Evolutionary conservation across 2,113 vertebrate species (phyloP).

Genomic region (Ramphastos sulfuratus): DNA sequence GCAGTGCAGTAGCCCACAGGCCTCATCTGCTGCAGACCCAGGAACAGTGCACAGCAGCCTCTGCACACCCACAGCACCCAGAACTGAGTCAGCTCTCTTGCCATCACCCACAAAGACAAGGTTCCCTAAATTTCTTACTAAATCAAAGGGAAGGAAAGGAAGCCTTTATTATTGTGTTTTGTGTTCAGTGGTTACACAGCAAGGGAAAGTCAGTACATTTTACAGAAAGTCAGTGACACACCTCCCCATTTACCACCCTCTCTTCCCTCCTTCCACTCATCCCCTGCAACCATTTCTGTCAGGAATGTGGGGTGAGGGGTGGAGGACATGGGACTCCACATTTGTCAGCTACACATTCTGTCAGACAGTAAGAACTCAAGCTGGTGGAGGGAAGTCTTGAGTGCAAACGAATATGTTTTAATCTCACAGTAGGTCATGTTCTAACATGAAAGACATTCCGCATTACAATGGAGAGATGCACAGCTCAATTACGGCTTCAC

Average conservation of each 20-base stretch:
- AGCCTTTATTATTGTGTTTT: not conserved
- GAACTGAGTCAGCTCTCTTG: not conserved
- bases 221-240: not conserved
- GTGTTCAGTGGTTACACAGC: not conserved
- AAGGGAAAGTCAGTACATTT: not conserved
- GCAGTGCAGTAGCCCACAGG: not conserved
- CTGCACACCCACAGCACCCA: not conserved
- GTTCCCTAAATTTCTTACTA: not conserved
- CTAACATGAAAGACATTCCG: not conserved
- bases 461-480: not conserved
- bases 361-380: not conserved
- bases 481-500: not conserved
- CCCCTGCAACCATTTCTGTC: rapidly evolving
- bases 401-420: not conserved
- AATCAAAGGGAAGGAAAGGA: not conserved
- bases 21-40: not conserved
- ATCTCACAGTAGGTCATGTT: too few species aligned
- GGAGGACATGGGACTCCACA: rapidly evolving
- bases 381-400: not conserved
- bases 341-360: too few species aligned
- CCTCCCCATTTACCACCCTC: not conserved
- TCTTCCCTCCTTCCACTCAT: not conserved
- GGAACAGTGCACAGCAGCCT: not conserved
- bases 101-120: too few species aligned
- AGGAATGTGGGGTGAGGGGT: rapidly evolving